Conservation (phyloP, 2,888 invertebrate species). For the Ceriagrion tenellum region DNA sequence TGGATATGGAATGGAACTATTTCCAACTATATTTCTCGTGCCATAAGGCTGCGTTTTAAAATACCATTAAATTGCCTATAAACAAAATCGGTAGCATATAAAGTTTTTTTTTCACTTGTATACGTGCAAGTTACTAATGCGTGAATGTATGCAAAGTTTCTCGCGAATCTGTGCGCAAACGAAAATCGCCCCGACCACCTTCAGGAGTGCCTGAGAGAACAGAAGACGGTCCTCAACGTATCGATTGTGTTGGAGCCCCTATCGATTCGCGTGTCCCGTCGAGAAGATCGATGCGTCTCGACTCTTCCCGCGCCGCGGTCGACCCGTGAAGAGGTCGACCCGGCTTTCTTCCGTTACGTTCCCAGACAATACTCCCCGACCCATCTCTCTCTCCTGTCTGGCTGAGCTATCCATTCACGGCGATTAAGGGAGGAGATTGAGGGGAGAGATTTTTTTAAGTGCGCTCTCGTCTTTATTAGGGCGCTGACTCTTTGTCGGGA, state of each 20-base stretch:
- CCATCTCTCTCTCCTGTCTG: neutral
- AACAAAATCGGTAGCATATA: too few relatives aligned
- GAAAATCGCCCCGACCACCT: too few relatives aligned
- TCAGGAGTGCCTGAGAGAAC: too few relatives aligned
- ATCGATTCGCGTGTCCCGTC: neutral
- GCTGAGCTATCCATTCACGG: neutral
- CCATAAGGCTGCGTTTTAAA: too few relatives aligned
- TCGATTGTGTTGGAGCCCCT: neutral
- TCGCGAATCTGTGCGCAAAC: too few relatives aligned
- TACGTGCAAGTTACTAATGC: too few relatives aligned
- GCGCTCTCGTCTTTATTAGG: neutral
- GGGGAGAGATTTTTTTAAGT: too few relatives aligned
- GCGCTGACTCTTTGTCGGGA: neutral
- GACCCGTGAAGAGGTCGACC: neutral
- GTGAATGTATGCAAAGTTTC: too few relatives aligned
- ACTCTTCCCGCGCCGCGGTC: neutral
- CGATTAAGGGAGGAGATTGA: neutral
- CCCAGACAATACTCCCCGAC: neutral
- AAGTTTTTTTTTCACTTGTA: too few relatives aligned
- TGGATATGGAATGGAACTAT: too few relatives aligned
- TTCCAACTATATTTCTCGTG: too few relatives aligned
- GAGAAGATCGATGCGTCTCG: slow-evolving; percentile 14
- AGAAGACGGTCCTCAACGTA: neutral
- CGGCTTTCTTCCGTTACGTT: neutral
- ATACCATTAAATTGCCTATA: too few relatives aligned